Evolutionary conservation across 2,797 vertebrate genomes (phyloP).

Genomic region (Tapera naevia): DNA sequence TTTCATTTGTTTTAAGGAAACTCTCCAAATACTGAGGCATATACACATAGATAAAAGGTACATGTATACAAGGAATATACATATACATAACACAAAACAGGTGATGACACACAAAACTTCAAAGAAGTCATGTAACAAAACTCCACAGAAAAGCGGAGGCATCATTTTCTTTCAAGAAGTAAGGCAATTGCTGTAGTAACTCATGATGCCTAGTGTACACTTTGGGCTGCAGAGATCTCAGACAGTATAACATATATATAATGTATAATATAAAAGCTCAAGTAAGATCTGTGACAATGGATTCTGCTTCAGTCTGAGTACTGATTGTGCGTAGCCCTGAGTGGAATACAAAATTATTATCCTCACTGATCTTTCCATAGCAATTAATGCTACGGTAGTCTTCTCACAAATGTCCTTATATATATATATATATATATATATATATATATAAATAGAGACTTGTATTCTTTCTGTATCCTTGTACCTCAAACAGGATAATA

Average conservation of each 20-base stretch:
- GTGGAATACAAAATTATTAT: neutral
- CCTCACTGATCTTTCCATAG: neutral
- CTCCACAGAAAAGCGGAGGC: neutral
- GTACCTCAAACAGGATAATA: neutral
- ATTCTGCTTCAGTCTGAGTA: neutral
- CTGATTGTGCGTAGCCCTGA: neutral
- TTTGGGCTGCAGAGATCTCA: neutral
- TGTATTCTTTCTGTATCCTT: neutral
- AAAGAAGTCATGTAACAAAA: neutral
- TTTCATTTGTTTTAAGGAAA: neutral
- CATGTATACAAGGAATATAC: neutral
- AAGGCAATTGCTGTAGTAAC: neutral
- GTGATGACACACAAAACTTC: neutral
- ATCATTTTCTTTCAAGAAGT: neutral
- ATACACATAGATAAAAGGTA: neutral
- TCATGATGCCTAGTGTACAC: no score
- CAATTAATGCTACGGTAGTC: neutral
- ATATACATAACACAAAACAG: neutral
- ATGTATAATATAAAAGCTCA: neutral
- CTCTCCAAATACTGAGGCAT: neutral
- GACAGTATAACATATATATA: neutral
- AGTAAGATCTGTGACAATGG: neutral
- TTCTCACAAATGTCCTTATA: neutral
- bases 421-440: neutral
- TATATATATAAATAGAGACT: neutral